Base-by-base conservation (phyloP, 2,888 invertebrate species). In the Lapara coniferarum region DNA sequence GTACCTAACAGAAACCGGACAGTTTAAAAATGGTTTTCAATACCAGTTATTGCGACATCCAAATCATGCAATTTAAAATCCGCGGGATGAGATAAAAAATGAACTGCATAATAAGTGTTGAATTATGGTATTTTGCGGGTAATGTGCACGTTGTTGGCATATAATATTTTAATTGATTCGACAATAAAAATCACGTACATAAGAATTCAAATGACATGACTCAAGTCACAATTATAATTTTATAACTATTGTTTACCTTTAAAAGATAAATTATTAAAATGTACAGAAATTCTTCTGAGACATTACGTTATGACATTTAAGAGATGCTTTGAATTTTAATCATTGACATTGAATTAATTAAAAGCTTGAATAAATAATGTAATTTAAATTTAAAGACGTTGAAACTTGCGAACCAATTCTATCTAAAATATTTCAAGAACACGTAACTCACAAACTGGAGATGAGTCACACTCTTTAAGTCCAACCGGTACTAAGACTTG, bases 251-350 rank as follows among this genome's bases (percentile, higher is more conserved):
- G 46, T 46, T 63, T 63, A 19, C 13, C 19, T 46, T 46, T 19
- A 19, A 12, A 59, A 63, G 1, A 63, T 16, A 49, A 12, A 49
- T 63, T 46, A 46, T 63, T 63, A 44, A 63, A 10, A 46, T 12
- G 16, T 13, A 1, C 44, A 46, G 4, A 3, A 63, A 63, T 46
- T 2, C 19, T 16, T 63, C 49, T 49, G 63, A 63, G 63, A 49
- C 63, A 19, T 46, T 16, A 16, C 58, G 49, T 19, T 49, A 46
- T 19, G 63, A 63, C 63, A 49, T 63, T 63, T 19, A 63, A 19
- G 49, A 63, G 63, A 12, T n/a, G 49, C 10, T 46, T 19, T 49
- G 19, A 16, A 63, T 49, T 49, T 44, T 19, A 49, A 19, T 49
- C 49, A 59, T 59, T 44, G 59, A 14, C 44, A 10, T 46, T 49